A percentile compares a stretch with the other conserved stretches of the same genome.
Conservation (phyloP, 2,113 vertebrate species). For the Catharus minimus region DNA sequence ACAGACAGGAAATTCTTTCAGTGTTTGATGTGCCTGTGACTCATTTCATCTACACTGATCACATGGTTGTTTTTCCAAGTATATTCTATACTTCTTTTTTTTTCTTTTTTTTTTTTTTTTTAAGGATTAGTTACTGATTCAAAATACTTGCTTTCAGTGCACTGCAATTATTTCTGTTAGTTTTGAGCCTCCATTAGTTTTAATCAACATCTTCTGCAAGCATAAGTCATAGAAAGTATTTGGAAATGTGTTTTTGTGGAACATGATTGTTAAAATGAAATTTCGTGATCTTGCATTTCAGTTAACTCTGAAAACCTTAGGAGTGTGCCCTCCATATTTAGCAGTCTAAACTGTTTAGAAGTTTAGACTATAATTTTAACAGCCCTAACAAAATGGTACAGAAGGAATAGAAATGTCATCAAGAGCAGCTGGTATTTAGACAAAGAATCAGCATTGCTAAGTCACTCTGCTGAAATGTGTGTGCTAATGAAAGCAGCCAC, state of each 20-base stretch:
- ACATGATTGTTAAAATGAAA: neutral
- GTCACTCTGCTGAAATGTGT: neutral
- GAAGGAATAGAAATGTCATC: neutral
- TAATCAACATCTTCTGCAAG: neutral
- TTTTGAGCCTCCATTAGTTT: neutral
- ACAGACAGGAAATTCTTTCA: constrained; percentile 80
- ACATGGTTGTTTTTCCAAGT: constrained; percentile 68
- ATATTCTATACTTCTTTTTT: neutral
- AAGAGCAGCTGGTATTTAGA: neutral
- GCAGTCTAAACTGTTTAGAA: neutral
- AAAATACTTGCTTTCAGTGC: neutral
- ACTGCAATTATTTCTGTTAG: neutral
- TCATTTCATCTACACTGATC: constrained; percentile 74
- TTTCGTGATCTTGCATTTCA: neutral
- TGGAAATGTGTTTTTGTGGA: neutral
- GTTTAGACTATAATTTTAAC: neutral
- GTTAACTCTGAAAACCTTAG: neutral
- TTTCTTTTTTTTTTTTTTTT: neutral
- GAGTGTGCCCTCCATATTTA: neutral
- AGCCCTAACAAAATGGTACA: neutral
- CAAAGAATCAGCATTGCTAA: neutral
- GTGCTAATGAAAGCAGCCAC: neutral
- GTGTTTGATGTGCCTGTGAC: constrained; percentile 75
- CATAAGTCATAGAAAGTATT: neutral
- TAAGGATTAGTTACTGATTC: neutral